A percentile compares a stretch with the other conserved stretches of the same genome.
Evolutionary conservation across 2,113 vertebrate species (phyloP).

Genomic region (Elachura formosa): DNA sequence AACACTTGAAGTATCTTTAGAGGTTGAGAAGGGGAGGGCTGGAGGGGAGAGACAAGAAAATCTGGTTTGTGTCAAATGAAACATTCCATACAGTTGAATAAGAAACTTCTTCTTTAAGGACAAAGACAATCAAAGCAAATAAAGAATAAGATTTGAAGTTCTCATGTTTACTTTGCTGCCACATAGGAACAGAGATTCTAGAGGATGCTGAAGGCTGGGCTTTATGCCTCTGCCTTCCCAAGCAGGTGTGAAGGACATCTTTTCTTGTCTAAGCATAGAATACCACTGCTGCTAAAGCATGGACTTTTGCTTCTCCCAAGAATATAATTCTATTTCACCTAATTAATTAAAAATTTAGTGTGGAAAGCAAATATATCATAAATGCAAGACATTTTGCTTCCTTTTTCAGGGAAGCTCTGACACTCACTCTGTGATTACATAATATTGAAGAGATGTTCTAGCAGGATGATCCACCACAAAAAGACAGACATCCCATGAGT

Average conservation of each 20-base stretch:
- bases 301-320: not conserved
- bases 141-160: not conserved
- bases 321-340: not conserved
- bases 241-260: not conserved
- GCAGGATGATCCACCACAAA: not conserved
- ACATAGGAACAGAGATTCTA: not conserved
- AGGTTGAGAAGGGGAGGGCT: accelerated
- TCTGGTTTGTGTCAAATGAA: not conserved
- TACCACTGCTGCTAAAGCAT: not conserved
- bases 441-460: not conserved
- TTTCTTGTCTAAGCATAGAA: not conserved
- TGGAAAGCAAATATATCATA: not conserved
- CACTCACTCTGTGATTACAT: not conserved
- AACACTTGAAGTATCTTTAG: not conserved
- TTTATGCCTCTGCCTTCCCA: not conserved
- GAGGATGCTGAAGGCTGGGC: not conserved
- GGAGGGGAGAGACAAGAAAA: not conserved
- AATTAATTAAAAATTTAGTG: not conserved
- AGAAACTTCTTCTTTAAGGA: not conserved
- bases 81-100: not conserved
- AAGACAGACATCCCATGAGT: not conserved
- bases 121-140: not conserved
- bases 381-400: not conserved
- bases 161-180: not conserved
- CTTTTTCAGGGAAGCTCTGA: not conserved